Evolutionary conservation across 2,113 vertebrate genomes (phyloP), one percentile per base, ranked within the genome.

Genomic region (Silurus meridionalis): DNA sequence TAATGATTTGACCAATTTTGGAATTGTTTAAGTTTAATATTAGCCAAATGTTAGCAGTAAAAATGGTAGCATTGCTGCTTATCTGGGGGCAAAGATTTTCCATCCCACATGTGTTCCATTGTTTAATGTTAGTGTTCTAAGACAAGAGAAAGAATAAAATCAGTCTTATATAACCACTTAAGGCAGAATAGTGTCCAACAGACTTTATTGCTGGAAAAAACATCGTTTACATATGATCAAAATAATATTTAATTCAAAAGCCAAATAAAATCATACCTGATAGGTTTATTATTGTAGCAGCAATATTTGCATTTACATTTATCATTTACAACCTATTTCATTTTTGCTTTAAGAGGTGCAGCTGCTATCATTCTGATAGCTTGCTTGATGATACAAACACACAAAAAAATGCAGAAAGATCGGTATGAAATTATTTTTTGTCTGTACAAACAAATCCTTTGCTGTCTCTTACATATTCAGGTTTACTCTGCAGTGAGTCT

Each of bases 401-500:
- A n/a, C 63, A 23, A 77, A 72, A 78, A 71, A 81, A 37, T 2
- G 1, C 4, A 74, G 9, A 74, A 72, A 74, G 8, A 69, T 69
- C 52, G 71, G 25, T 13, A 14, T 66, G 50, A 21, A 37, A 82
- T 87, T 57, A 14, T 61, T 14, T 48, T 64, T 15, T 37, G 19
- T 83, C 50, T 53, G 48, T 57, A 17, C 46, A 37, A 8, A 52
- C 60, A 64, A 64, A n/a, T 17, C 46, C n/a, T 37, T 37, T 85
- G 60, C 83, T 85, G 60, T 89, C 80, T 83, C 52, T 60, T 17
- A 66, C 74, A 81, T 84, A 53, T 28, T 82, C 61, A 50, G 55
- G 85, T 69, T 64, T 86, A 86, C 87, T 89, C 64, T 81, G 8
- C 14, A 53, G 48, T 9, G 60, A 85, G 85, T 64, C 55, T 74